Conservation (phyloP, 2,888 invertebrate genomes). For the Creontiades dilutus region DNA sequence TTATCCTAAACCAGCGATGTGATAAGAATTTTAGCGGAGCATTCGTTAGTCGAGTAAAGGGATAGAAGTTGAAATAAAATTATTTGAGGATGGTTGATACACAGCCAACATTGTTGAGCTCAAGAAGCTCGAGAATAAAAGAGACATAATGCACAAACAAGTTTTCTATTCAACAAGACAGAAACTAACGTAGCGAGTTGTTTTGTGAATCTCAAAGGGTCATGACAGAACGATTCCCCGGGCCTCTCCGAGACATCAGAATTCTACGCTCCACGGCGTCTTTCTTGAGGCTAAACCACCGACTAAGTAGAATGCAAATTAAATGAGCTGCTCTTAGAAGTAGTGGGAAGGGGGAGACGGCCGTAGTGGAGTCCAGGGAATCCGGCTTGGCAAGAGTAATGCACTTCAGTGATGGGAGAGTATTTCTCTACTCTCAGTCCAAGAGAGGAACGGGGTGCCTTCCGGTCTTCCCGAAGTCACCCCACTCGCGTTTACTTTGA, state of each 20-base stretch:
- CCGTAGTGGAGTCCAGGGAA: conserved; percentile 1
- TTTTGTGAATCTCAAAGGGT: conserved; percentile 11
- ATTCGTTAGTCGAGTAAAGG: no score
- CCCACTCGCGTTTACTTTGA: conserved; percentile 3
- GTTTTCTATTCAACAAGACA: no score
- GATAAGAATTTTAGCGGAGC: no score
- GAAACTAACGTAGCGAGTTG: neutral
- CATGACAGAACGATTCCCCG: conserved; percentile 19
- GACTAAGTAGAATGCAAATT: conserved; percentile 50
- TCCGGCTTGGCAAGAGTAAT: conserved; percentile 32
- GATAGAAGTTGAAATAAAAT: neutral
- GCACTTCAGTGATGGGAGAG: conserved; percentile 14
- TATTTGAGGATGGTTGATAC: neutral
- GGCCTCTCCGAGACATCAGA: neutral
- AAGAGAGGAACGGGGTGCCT: conserved; percentile 10
- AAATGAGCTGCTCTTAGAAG: conserved; percentile 24
- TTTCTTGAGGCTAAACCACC: conserved; percentile 45
- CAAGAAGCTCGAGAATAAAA: no score
- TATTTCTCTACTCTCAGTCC: conserved; percentile 8
- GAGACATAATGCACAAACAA: no score
- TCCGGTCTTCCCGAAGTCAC: conserved; percentile 21
- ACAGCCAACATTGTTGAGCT: neutral
- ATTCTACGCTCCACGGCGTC: neutral
- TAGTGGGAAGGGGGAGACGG: neutral
- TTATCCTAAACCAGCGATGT: no score